Conservation (phyloP, 2,888 invertebrate genomes). For the Callyntrura sp. region DNA sequence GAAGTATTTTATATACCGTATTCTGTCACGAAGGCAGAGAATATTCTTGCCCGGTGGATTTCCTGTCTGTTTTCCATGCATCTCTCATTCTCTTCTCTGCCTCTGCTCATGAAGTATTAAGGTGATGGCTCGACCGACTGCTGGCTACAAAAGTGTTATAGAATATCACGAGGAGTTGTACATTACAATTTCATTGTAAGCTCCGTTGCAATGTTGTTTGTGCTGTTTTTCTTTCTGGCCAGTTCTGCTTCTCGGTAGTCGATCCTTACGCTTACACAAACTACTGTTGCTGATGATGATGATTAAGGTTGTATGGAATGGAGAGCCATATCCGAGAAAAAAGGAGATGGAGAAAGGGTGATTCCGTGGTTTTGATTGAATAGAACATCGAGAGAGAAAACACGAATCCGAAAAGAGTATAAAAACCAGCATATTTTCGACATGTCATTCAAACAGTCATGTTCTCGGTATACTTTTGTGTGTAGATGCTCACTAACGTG, state of each 20-base stretch:
- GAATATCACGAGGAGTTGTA: conserved; percentile 53
- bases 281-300: no score
- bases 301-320: conserved; percentile 27
- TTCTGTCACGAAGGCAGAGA: conserved; percentile 59
- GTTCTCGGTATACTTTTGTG: conserved; percentile 13
- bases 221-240: background rate
- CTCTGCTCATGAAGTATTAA: conserved; percentile 68
- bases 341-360: background rate
- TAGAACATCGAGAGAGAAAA: background rate
- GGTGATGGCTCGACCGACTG: conserved; percentile 62
- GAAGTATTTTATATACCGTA: background rate
- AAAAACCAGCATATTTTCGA: background rate
- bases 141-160: conserved; percentile 50
- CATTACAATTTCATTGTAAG: conserved; percentile 10
- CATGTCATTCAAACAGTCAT: conserved; percentile 48
- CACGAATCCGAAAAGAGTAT: conserved; percentile 5
- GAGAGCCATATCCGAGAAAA: background rate
- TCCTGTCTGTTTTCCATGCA: conserved; percentile 54
- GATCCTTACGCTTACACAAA: conserved; percentile 14
- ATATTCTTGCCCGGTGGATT: conserved; percentile 48
- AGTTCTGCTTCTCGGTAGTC: conserved; percentile 12
- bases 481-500: no score
- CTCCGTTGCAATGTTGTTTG: conserved; percentile 19
- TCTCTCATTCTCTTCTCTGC: no score
- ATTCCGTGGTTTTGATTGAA: conserved; percentile 22